Conservation (phyloP, 64 coral and sea anemone species). For the Montipora sp. region DNA sequence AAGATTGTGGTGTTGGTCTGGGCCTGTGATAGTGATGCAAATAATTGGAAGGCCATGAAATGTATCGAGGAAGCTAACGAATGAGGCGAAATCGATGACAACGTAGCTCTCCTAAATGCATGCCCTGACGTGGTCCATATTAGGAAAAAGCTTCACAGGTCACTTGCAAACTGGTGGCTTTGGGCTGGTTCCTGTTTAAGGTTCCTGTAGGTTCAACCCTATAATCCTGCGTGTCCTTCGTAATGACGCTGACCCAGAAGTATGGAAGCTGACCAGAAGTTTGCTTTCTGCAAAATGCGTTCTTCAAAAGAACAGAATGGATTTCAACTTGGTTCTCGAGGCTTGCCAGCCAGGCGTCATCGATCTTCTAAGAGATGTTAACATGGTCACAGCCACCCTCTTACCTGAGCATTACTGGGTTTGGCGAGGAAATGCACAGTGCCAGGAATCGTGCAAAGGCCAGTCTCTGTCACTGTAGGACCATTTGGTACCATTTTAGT, state of each 20-base stretch:
- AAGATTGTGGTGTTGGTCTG: not conserved
- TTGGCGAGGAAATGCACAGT: not conserved
- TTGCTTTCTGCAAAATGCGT: not conserved
- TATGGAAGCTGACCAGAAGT: not conserved
- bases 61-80: not conserved
- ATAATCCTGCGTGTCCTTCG: not conserved
- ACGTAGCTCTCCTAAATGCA: not conserved
- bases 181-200: not conserved
- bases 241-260: conserved; percentile 1
- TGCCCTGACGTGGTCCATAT: conserved; percentile 1
- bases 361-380: not conserved
- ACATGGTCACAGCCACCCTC: not conserved
- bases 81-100: not conserved
- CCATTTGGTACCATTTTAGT: too few species aligned
- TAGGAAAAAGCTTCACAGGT: not conserved
- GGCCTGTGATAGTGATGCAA: not conserved
- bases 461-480: too few species aligned
- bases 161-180: not conserved
- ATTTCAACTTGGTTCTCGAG: conserved; percentile 1
- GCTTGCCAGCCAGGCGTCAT: not conserved
- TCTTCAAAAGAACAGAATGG: not conserved
- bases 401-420: not conserved
- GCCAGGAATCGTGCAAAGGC: not conserved
- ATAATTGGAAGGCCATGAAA: not conserved
- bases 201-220: not conserved